Evolutionary conservation across 2,113 vertebrate genomes (phyloP), one percentile per base, ranked within the genome.

Genomic region (Epinephelus lanceolatus): DNA sequence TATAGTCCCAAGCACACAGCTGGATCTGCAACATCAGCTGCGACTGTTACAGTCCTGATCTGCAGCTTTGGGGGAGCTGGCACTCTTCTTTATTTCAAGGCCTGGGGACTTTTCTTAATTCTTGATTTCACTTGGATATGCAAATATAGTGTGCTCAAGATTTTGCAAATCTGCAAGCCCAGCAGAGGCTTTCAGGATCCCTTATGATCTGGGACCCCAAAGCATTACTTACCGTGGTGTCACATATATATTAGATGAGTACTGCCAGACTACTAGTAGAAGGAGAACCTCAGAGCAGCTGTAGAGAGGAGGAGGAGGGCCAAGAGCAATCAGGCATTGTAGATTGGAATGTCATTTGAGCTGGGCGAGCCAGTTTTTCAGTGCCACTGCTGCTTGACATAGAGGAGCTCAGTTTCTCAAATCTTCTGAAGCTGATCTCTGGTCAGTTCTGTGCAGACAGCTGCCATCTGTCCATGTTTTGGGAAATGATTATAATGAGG

Each of bases 11-110:
- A 25, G 12, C 18, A 47, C 61, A 71, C 63, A 85, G 71, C 83
- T 85, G 71, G 30, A 80, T 82, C 19, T 70, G 57, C 1, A 57
- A 66, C 30, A 76, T 25, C 52, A 88, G 82, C 60, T 76, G 53
- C 47, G 53, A 19, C n/a, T 70, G 66, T 57, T 67, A 1, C 14
- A 55, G 33, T 63, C 12, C 17, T 45, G 33, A 37, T 37, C 33
- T 37, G 33, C 33, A 37, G 33, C 33, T 37, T 37, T 37, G 33
- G 33, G 33, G 30, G 49, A 61, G 19, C n/a, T 71, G 27, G 45
- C 30, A 17, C 45, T 51, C n/a, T 0, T 49, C 45, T n/a, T 86
- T 27, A 70, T 40, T 60, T 70, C 59, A 40, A 60, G n/a, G 5
- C 21, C 19, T 40, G 9, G 37, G 30, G 55, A 55, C n/a, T 27